A percentile compares a stretch with the other conserved stretches of the same genome.
phyloP scores from a whole-genome alignment of 2,113 vertebrate genomes.

The Marcusenius ussheri region DNA sequence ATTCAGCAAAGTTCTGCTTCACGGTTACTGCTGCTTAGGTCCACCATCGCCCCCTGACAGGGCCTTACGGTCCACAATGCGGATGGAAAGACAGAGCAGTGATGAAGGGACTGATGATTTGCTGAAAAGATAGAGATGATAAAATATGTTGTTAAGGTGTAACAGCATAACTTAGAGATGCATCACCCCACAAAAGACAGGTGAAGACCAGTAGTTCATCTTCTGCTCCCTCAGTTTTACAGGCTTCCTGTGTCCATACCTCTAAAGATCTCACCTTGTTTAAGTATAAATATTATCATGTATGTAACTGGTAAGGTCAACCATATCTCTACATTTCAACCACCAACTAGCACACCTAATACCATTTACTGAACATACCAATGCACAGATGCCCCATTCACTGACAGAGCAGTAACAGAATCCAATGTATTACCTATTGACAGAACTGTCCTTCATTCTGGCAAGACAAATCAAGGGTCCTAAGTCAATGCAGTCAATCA shows the following conservation, averaged over 20 bases:
- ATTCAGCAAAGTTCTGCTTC: not conserved
- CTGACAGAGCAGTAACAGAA: not conserved
- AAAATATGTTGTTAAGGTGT: not conserved
- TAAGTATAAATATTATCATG: not conserved
- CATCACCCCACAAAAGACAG: not conserved
- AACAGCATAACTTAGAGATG: not conserved
- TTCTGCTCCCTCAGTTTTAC: not conserved
- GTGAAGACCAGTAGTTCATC: not conserved
- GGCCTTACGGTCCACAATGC: not conserved
- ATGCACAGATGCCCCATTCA: not conserved
- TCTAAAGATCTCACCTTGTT: not conserved
- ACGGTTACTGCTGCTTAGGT: not conserved
- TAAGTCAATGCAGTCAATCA: not conserved
- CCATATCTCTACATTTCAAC: not conserved
- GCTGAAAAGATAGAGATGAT: slow-evolving; percentile 3
- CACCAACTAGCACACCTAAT: not conserved
- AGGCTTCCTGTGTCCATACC: not conserved
- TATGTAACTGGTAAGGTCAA: not conserved
- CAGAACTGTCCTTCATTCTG: not conserved
- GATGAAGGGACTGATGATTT: not conserved
- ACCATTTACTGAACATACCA: not conserved
- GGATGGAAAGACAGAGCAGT: not conserved
- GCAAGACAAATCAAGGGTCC: not conserved
- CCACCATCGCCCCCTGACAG: not conserved
- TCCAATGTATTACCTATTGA: not conserved